These are phyloP conservation scores for Tragelaphus eurycerus DNA, from an alignment of 2,797 vertebrate species.

Conservation along the genomic window DNA sequence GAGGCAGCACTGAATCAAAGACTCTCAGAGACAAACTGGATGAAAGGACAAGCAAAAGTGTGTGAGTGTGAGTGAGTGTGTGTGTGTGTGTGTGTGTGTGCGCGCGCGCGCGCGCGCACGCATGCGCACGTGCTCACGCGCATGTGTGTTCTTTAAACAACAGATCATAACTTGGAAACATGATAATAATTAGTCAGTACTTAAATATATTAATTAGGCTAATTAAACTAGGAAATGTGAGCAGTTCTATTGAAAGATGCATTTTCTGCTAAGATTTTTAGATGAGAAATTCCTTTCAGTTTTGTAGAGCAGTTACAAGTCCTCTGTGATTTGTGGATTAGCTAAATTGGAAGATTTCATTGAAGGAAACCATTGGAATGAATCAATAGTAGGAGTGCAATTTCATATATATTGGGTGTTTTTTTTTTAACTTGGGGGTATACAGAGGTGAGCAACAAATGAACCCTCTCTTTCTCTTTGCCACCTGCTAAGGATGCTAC, in stretches of 20 bases:
- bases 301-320: not conserved
- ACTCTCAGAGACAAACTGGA: not conserved
- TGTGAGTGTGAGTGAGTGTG: not conserved
- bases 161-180: constrained; percentile 41
- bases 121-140: accelerated
- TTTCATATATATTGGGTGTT: not conserved
- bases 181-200: constrained; percentile 53
- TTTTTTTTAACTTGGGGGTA: not conserved
- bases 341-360: not conserved
- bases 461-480: not conserved
- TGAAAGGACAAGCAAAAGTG: not conserved
- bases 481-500: not conserved
- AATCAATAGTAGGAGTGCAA: not conserved
- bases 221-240: constrained; percentile 46
- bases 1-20: not conserved
- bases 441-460: not conserved
- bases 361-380: not conserved
- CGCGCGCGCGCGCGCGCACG: no score
- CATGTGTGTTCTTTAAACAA: not conserved
- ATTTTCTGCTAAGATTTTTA: constrained; percentile 37
- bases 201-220: constrained; percentile 67
- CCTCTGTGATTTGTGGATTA: not conserved
- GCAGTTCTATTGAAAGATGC: constrained; percentile 20
- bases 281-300: constrained; percentile 33
- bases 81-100: not conserved